These are phyloP conservation scores for Mamestra brassicae DNA, from an alignment of 2,888 invertebrate genomes.

Conservation along the genomic window DNA sequence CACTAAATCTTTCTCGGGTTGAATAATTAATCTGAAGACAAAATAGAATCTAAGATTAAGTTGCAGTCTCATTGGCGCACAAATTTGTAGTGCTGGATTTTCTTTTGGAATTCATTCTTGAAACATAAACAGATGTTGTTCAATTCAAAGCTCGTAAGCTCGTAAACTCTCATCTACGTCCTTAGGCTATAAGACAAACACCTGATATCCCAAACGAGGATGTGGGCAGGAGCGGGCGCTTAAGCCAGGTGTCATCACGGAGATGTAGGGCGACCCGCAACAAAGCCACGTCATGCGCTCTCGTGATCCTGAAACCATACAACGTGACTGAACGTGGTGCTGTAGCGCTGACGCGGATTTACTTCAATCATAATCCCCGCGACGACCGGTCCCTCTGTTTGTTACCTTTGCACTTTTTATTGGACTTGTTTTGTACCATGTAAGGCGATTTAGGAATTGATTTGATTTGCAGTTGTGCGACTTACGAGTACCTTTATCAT, in stretches of 20 bases:
- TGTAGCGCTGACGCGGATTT: constrained; percentile 50
- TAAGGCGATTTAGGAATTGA: constrained; percentile 33
- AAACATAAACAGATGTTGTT: neutral
- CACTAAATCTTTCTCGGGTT: neutral
- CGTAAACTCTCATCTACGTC: neutral
- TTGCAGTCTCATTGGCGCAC: neutral
- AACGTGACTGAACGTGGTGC: constrained; percentile 43
- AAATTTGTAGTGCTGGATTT: neutral
- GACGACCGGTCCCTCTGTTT: constrained; percentile 20
- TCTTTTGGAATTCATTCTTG: neutral
- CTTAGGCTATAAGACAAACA: constrained; percentile 60
- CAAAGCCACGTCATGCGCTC: constrained; percentile 86
- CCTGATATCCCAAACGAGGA: constrained; percentile 85
- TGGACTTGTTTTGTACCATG: constrained; percentile 21
- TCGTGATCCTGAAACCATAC: constrained; percentile 79
- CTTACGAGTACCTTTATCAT: neutral
- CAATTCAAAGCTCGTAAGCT: neutral
- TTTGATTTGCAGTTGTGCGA: constrained; percentile 22
- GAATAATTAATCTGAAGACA: neutral
- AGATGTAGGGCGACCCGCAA: constrained; percentile 76
- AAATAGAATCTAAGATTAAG: neutral
- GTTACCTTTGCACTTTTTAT: constrained; percentile 24
- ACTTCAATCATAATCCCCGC: constrained; percentile 39
- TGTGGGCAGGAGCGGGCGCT: constrained; percentile 76
- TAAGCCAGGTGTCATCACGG: constrained; percentile 75